Percentiles rank a stretch among this genome's conserved stretches.
phyloP scores from a whole-genome alignment of 2,888 invertebrate species.

The Papilio demoleus region DNA sequence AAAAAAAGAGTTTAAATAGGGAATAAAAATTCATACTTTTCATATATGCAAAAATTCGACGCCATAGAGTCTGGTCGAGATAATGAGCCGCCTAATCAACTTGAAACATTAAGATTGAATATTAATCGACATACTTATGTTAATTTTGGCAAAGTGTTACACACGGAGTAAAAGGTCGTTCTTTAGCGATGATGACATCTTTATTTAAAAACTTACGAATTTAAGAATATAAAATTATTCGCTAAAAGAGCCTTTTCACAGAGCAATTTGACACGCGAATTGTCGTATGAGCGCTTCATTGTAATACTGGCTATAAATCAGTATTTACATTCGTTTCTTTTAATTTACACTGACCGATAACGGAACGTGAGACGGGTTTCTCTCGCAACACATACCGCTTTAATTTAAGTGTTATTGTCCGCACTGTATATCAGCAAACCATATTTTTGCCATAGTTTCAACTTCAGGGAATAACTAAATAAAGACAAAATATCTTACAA shows the following conservation, averaged over 20 bases:
- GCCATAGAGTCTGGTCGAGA: constrained; percentile 55
- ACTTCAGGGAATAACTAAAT: background rate
- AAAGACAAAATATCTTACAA: background rate
- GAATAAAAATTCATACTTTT: constrained; percentile 1
- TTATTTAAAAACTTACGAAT: constrained; percentile 14
- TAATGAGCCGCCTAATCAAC: constrained; percentile 62
- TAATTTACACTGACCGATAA: constrained; percentile 66
- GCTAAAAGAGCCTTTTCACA: constrained; percentile 32
- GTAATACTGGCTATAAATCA: constrained; percentile 72
- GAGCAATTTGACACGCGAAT: constrained; percentile 55
- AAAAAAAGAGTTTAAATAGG: background rate
- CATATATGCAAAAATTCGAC: constrained; percentile 50
- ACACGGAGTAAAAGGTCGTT: constrained; percentile 2
- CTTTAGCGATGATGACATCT: constrained; percentile 17
- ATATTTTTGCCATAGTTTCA: background rate
- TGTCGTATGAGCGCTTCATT: constrained; percentile 68
- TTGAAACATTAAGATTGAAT: constrained; percentile 56
- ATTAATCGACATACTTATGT: constrained; percentile 53
- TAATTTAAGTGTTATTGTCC: constrained; percentile 26
- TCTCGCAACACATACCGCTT: constrained; percentile 57
- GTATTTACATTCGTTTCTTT: constrained; percentile 65
- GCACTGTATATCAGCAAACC: background rate
- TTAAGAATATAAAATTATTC: constrained; percentile 26
- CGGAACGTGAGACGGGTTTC: constrained; percentile 53
- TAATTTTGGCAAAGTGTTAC: constrained; percentile 36